Base-by-base conservation (phyloP, 2,797 vertebrate species). In the Triplophysa bombifrons region DNA sequence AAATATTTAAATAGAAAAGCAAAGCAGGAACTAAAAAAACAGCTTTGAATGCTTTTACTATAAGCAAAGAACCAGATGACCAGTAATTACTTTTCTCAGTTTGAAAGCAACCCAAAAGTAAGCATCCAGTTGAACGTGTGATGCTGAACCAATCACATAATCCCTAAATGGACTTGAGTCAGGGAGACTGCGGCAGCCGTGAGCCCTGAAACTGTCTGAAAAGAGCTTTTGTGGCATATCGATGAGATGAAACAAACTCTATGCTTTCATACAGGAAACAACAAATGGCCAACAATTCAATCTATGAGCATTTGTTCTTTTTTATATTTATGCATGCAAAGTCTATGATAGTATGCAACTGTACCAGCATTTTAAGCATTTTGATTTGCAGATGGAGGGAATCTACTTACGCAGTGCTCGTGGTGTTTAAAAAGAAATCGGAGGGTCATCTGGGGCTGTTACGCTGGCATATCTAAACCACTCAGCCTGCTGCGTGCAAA, bases 201-300 rank as follows among this genome's bases (percentile, higher is more conserved):
- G 66, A 14, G 70, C 68, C 80, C 71, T 44, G 13, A 56, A 25
- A 80, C 46, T 51, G 79, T 58, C 44, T 68, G 66, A 77, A 83
- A 81, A 81, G 74, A 84, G 0, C 41, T 51, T 68, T 74, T 16
- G 51, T 41, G 51, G 84, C 65, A 76, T 30, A 13, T 79, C 74
- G 56, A 85, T 82, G 81, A 64, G 53, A 83, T 79, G 71, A 60
- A 81, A 72, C 65, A 46, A 72, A 80, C 67, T 80, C 65, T 41
- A 63, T 80, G 70, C 78, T 80, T 78, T 85, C 13, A 22, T 20
- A 81, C 22, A 65, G 46, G 67, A 74, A 85, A 82, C 73, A 78
- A 60, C n/a, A 70, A 84, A 70, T 68, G 46, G 16, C 73, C 66
- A 80, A 75, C 75, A 80, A n/a, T 2, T 48, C 71, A 50, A 74